These are phyloP conservation scores for Pogonus chalceus DNA, from an alignment of 1,140 invertebrate species.

Conservation along the genomic window DNA sequence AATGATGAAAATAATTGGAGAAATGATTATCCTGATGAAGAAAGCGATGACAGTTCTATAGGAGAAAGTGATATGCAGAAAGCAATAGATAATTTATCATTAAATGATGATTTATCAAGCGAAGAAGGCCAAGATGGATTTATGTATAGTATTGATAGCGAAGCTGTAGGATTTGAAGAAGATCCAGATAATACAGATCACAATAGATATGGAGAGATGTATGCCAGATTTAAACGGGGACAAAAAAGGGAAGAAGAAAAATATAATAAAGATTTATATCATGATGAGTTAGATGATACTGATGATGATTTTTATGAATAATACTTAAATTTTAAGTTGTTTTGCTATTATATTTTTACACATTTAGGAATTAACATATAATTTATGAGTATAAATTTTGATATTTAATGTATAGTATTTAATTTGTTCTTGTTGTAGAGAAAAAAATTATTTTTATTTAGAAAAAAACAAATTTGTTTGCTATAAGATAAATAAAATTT, in stretches of 20 bases:
- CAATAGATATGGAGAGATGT: constrained; percentile 39
- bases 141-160: constrained; percentile 33
- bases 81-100: constrained; percentile 31
- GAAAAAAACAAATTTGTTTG: no score
- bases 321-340: no score
- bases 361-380: no score
- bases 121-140: constrained; percentile 39
- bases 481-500: no score
- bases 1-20: constrained; percentile 48
- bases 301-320: constrained; percentile 2
- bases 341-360: no score
- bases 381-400: no score
- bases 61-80: constrained; percentile 43
- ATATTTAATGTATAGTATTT: no score
- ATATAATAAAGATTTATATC: constrained; percentile 22
- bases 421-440: no score
- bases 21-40: constrained; percentile 48
- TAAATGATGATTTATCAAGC: constrained; percentile 37
- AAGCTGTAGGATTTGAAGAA: constrained; percentile 35
- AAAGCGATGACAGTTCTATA: constrained; percentile 38
- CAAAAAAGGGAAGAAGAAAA: constrained; percentile 27
- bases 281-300: constrained; percentile 24
- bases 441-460: no score
- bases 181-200: constrained; percentile 40
- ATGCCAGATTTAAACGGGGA: constrained; percentile 44